phyloP scores from a whole-genome alignment of 2,113 vertebrate species.

The Tychaedon coryphoeus region DNA sequence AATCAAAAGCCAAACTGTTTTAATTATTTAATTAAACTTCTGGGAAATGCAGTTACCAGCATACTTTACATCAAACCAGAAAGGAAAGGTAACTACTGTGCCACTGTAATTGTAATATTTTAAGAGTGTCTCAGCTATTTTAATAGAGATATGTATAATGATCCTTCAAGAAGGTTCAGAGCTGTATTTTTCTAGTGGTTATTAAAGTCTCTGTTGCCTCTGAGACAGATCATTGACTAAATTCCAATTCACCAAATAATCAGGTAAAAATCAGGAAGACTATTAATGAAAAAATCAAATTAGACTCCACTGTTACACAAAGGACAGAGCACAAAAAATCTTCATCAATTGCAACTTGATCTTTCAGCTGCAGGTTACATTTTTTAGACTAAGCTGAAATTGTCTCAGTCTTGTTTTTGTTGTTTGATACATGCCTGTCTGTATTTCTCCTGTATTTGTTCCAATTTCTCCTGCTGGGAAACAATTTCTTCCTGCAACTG shows the following conservation, averaged over 20 bases:
- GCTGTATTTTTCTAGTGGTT: not conserved
- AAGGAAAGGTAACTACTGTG: not conserved
- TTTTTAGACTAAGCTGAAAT: not conserved
- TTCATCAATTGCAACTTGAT: not conserved
- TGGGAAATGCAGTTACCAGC: not conserved
- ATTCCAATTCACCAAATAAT: not conserved
- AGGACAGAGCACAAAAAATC: not conserved
- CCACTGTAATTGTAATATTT: not conserved
- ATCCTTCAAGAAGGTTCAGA: not conserved
- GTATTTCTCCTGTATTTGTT: constrained; percentile 70
- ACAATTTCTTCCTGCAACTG: constrained; percentile 71
- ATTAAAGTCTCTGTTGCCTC: not conserved
- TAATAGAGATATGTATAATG: not conserved
- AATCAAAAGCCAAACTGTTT: not conserved
- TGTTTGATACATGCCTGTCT: constrained; percentile 70
- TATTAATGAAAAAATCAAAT: not conserved
- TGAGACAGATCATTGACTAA: not conserved
- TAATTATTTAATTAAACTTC: not conserved
- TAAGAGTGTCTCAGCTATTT: not conserved
- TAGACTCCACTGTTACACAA: not conserved
- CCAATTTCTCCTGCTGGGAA: constrained; percentile 74
- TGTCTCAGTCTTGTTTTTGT: constrained; percentile 46
- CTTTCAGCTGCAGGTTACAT: not conserved
- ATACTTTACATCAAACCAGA: not conserved
- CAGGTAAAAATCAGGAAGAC: not conserved